Base-by-base conservation (phyloP, 30 jellyfish, hydroid and myxozoan genomes). In the Hydractinia symbiolongicarpus region DNA sequence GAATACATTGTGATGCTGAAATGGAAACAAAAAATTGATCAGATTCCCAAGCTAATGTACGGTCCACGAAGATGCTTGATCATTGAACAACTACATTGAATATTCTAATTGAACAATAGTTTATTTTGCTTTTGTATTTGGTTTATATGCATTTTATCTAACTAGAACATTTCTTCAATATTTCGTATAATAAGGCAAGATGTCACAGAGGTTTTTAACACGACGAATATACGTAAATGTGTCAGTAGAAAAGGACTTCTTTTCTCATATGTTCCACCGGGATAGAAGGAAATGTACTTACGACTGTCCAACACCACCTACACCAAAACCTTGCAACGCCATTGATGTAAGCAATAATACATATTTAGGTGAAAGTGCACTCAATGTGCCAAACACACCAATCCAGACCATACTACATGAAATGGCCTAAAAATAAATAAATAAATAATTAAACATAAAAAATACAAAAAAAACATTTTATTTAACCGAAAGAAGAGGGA, bases 241-340 rank as follows among this genome's bases (percentile, higher is more conserved):
- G 69, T 58, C 69, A 3, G 69, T 58, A 58, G 69, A 58, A 11
- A 58, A 58, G 19, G 17, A 30, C 44, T 30, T 30, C 44, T 30
- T 30, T 30, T 30, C 44, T 30, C 44, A 30, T 30, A 30, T 30
- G 44, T 30, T 30, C 44, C 44, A 30, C 44, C 44, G 44, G 69
- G 19, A 13, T 58, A 58, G 3, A 58, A 13, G 19, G 21, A 68
- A 0, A 11, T 56, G 2, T 10, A 57, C 90, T 83, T 55, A 83
- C 90, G 90, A 83, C 61, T 83, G 90, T 13, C 90, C 90, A 53
- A 61, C 90, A 19, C 90, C 90, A 17, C 78, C 90, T 4, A 73
- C 85, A 8, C 82, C 88, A 50, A 83, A 83, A 5, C 90, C 90
- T 17, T 54, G 56, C 51, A 76, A 4, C 20, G 61, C 54, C 90